Evolutionary conservation across 2,113 vertebrate genomes (phyloP).

Genomic region (Epinephelus moara): DNA sequence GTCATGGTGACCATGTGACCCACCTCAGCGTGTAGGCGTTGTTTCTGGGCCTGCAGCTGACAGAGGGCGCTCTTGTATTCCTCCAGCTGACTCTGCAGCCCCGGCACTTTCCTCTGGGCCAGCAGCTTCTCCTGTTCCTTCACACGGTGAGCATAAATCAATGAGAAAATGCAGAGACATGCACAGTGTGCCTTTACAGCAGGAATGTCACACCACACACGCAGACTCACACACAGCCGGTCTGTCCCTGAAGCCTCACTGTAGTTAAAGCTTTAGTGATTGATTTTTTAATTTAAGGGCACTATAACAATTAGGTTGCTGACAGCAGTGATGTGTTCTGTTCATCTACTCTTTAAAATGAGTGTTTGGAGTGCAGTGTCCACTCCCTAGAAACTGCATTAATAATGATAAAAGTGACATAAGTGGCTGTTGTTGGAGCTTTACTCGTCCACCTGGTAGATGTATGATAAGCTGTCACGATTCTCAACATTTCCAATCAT

Average conservation of each 20-base stretch:
- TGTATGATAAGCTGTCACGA: too few relatives aligned
- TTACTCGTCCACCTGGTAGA: neutral
- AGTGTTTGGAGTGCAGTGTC: neutral
- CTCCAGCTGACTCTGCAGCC: conserved; percentile 89
- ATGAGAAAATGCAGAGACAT: neutral
- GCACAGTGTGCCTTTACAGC: neutral
- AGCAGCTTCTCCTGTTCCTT: conserved; percentile 90
- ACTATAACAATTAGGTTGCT: neutral
- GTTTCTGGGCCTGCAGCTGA: conserved; percentile 90
- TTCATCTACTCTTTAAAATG: neutral
- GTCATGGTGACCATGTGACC: conserved; percentile 59
- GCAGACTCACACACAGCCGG: neutral
- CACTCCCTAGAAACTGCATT: neutral
- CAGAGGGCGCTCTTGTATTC: conserved; percentile 91
- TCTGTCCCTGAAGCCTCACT: neutral
- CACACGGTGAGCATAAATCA: conserved; percentile 28
- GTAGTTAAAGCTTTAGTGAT: neutral
- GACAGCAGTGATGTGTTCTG: neutral
- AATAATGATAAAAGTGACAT: neutral
- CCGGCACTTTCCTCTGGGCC: conserved; percentile 87
- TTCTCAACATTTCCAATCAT: too few relatives aligned
- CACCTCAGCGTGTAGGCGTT: conserved; percentile 92
- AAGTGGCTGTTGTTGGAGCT: neutral
- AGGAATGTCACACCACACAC: neutral
- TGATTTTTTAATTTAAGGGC: neutral